A percentile compares a stretch with the other conserved stretches of the same genome.
These are phyloP conservation scores for Octodon degus DNA, from an alignment of 2,113 vertebrate genomes.

Conservation along the genomic window DNA sequence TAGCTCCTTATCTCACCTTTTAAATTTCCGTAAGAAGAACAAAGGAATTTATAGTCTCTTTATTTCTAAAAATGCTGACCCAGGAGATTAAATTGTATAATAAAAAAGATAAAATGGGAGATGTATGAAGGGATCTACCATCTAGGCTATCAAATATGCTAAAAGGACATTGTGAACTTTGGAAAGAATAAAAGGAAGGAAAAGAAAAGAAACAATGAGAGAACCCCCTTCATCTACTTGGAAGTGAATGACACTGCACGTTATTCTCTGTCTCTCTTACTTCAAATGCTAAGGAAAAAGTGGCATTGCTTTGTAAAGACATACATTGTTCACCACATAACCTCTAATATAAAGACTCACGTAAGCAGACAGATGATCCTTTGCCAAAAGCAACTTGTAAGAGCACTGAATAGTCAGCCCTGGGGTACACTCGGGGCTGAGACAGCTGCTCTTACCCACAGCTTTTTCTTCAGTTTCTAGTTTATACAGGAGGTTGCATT, in stretches of 20 bases:
- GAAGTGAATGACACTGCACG: not conserved
- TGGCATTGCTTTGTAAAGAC: not conserved
- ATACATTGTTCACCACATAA: not conserved
- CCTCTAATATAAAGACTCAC: not conserved
- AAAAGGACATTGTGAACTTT: not conserved
- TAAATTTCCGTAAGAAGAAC: not conserved
- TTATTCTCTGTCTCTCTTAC: not conserved
- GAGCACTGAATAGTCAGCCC: not conserved
- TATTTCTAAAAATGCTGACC: not conserved
- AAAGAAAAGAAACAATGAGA: not conserved
- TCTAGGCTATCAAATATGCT: not conserved
- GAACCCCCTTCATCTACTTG: not conserved
- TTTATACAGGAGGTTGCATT: constrained; percentile 35
- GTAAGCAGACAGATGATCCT: not conserved
- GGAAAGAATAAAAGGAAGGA: not conserved
- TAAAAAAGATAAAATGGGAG: not conserved
- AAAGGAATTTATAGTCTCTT: constrained; percentile 25
- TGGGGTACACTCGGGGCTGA: not conserved
- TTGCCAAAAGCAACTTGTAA: not conserved
- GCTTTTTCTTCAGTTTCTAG: not conserved
- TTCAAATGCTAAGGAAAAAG: not conserved
- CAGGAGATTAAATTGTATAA: not conserved
- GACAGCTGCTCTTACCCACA: not conserved
- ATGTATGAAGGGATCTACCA: not conserved
- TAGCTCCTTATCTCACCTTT: not conserved